Evolutionary conservation across 1,140 invertebrate genomes (phyloP).

Genomic region (Bursaphelenchus mucronatus): DNA sequence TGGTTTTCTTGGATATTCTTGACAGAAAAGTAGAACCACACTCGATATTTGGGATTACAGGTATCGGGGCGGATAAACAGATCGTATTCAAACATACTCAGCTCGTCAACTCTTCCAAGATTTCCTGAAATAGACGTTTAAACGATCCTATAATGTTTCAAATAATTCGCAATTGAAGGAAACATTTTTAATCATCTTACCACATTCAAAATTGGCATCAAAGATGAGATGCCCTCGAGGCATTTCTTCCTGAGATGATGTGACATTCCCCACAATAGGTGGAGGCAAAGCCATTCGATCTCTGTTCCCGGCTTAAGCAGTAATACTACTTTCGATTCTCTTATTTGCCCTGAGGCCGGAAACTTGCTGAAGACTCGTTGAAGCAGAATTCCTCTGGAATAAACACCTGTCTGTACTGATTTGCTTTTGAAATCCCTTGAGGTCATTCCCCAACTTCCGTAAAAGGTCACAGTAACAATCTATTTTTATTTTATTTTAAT

Average conservation of each 20-base stretch:
- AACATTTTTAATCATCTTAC: slow-evolving; percentile 61
- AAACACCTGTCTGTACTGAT: too few species aligned
- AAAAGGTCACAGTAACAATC: too few species aligned
- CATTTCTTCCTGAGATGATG: slow-evolving; percentile 72
- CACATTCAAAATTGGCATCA: slow-evolving; percentile 91
- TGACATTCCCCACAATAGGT: slow-evolving; percentile 79
- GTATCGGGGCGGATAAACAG: slow-evolving; percentile 91
- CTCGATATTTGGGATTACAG: slow-evolving; percentile 81
- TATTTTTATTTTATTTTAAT: too few species aligned
- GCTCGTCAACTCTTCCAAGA: slow-evolving; percentile 84
- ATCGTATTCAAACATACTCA: slow-evolving; percentile 91
- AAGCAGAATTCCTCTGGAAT: too few species aligned
- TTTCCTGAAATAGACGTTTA: slow-evolving; percentile 70
- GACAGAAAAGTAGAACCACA: slow-evolving; percentile 95
- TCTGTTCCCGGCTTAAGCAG: too few species aligned
- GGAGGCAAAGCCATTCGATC: neutral
- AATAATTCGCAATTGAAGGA: neutral
- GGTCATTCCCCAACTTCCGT: too few species aligned
- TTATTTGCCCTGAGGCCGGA: too few species aligned
- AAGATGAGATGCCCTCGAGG: slow-evolving; percentile 81
- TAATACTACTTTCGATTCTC: too few species aligned
- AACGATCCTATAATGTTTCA: slow-evolving; percentile 14
- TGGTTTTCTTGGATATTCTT: slow-evolving; percentile 89
- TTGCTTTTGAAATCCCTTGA: too few species aligned
- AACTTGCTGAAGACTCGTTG: too few species aligned